Evolutionary conservation across 2,888 invertebrate genomes (phyloP), one percentile per base, ranked within the genome.

Genomic region (Scaptomyza reducta): DNA sequence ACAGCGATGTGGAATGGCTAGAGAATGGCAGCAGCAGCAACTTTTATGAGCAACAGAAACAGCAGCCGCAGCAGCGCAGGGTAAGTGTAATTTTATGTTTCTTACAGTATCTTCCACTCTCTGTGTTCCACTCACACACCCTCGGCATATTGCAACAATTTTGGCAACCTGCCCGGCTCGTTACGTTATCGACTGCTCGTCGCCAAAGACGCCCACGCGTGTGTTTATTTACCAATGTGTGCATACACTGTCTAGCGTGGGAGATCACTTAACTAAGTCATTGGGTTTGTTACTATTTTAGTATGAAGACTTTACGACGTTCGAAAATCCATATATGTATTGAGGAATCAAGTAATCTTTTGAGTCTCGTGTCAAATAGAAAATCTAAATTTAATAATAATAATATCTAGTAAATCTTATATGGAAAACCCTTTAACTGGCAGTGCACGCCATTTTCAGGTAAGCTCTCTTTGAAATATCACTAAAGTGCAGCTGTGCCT

Each of bases 141-240:
- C 74, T 70, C 75, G 31, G 33, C 55, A 41, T 57, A 84, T 79
- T 84, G 78, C 82, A 75, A 74, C 76, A 74, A 71, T 74, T 73
- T 83, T 83, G 82, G 82, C 82, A 79, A 76, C 66, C 66, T 83
- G 82, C 82, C 82, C 76, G 82, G 63, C 79, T 72, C 66, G 69
- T 82, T 82, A 68, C 82, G 77, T 69, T 84, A 79, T 79, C 75
- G 75, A 67, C 68, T 68, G 70, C 65, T 65, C 72, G 69, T 69
- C 67, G 77, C 72, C 74, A 72, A 57, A 56, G 69, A 64, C 81
- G 68, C 84, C 80, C 70, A 81, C 84, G 71, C 79, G 47, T 66
- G 58, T 57, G 60, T 79, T 81, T 83, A 82, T 82, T 82, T 80
- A 80, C 80, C 77, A 63, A 63, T 16, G 65, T 62, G 38, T n/a